Conservation (phyloP, 1,140 invertebrate genomes). For the Trachymyrmex cornetzi region DNA sequence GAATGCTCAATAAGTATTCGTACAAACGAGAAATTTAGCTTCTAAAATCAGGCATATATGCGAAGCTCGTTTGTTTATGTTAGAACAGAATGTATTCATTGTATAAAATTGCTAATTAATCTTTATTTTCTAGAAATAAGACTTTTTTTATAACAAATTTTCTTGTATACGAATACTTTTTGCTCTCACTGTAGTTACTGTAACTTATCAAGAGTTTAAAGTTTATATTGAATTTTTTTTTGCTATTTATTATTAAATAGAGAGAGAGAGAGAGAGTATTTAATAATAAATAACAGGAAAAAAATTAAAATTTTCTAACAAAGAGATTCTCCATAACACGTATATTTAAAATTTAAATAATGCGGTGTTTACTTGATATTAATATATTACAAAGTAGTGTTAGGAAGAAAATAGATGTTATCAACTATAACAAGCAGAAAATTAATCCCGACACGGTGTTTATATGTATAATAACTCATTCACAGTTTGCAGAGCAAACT, state of each 20-base stretch:
- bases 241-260: not conserved
- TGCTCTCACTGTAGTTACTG: not conserved
- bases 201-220: not conserved
- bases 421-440: slow-evolving; percentile 36
- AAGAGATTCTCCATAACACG: not conserved
- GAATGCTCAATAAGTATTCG: no score
- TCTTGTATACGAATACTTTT: no score
- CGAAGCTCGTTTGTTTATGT: no score
- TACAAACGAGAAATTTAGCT: no score
- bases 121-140: no score
- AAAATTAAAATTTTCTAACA: no score
- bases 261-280: no score
- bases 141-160: no score
- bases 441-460: slow-evolving; percentile 37
- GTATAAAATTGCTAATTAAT: no score
- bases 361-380: not conserved
- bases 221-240: not conserved
- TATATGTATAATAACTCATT: slow-evolving; percentile 56
- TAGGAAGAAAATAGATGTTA: slow-evolving; percentile 23
- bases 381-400: not conserved
- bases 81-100: no score
- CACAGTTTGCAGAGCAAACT: slow-evolving; percentile 30
- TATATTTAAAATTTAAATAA: slow-evolving; percentile 18
- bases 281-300: no score
- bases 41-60: no score